Evolutionary conservation across 1,140 invertebrate species (phyloP).

Genomic region (Cardiocondyla obscurior): DNA sequence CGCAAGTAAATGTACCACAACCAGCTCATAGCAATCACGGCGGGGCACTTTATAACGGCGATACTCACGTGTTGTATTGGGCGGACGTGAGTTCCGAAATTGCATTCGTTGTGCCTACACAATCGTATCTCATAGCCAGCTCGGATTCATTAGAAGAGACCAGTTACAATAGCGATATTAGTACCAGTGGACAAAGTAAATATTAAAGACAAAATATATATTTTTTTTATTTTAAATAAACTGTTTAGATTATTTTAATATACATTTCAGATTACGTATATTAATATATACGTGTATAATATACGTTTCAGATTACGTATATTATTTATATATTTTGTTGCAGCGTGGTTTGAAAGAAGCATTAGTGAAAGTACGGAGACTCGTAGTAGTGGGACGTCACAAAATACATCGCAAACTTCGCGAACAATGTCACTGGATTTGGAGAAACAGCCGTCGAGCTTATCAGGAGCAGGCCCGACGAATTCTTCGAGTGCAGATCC

Average conservation of each 20-base stretch:
- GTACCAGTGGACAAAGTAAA: constrained; percentile 75
- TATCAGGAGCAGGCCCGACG: constrained; percentile 80
- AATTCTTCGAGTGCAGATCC: constrained; percentile 80
- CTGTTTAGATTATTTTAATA: too few species aligned
- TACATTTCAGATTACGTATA: neutral
- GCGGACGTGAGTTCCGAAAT: constrained; percentile 97
- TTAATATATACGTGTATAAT: neutral
- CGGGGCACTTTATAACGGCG: constrained; percentile 89
- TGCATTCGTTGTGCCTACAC: constrained; percentile 96
- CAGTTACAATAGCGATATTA: constrained; percentile 76
- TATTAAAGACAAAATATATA: neutral
- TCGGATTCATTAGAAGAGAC: constrained; percentile 73
- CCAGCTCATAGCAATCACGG: constrained; percentile 84
- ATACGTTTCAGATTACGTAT: neutral
- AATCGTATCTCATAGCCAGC: constrained; percentile 79
- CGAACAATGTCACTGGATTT: constrained; percentile 89
- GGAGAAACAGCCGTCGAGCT: constrained; percentile 85
- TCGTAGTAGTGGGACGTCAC: constrained; percentile 68
- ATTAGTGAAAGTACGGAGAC: constrained; percentile 82
- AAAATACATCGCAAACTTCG: constrained; percentile 82
- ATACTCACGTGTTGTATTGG: constrained; percentile 94
- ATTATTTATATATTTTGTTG: constrained; percentile 37
- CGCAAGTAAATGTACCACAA: constrained; percentile 70
- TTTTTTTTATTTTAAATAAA: neutral
- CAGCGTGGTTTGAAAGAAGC: constrained; percentile 86